These are phyloP conservation scores for Heteromurus nitidus DNA, from an alignment of 2,888 invertebrate genomes.

Conservation along the genomic window DNA sequence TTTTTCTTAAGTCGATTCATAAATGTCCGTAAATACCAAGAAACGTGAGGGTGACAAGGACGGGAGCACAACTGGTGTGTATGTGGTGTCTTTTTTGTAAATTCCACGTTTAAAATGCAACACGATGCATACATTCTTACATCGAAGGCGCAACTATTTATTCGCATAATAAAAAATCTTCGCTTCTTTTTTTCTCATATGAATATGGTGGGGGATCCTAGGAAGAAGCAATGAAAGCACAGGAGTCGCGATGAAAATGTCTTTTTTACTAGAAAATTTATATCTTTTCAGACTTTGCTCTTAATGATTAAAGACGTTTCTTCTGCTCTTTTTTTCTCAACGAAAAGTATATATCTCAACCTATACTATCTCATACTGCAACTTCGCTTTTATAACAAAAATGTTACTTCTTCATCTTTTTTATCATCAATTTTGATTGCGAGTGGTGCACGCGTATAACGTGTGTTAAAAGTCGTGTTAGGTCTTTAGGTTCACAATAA, in stretches of 20 bases:
- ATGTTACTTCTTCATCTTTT: not conserved
- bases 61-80: slow-evolving; percentile 9
- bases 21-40: too few relatives aligned
- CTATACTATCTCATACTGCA: not conserved
- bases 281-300: slow-evolving; percentile 62
- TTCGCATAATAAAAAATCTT: not conserved
- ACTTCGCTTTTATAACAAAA: too few relatives aligned
- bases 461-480: not conserved
- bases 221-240: not conserved
- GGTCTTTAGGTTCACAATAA: not conserved
- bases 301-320: slow-evolving; percentile 70
- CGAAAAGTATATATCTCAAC: too few relatives aligned
- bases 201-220: too few relatives aligned
- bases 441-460: not conserved
- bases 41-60: slow-evolving; percentile 1
- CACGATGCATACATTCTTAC: slow-evolving; percentile 8
- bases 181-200: not conserved
- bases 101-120: slow-evolving; percentile 25
- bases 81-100: slow-evolving; percentile 11
- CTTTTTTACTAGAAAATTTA: slow-evolving; percentile 67
- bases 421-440: not conserved
- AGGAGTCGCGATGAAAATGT: slow-evolving; percentile 65
- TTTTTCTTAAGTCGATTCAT: not conserved
- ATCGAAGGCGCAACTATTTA: slow-evolving; percentile 15
- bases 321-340: slow-evolving; percentile 5